phyloP scores from a whole-genome alignment of 2,888 invertebrate species.

The Buathra laborator region DNA sequence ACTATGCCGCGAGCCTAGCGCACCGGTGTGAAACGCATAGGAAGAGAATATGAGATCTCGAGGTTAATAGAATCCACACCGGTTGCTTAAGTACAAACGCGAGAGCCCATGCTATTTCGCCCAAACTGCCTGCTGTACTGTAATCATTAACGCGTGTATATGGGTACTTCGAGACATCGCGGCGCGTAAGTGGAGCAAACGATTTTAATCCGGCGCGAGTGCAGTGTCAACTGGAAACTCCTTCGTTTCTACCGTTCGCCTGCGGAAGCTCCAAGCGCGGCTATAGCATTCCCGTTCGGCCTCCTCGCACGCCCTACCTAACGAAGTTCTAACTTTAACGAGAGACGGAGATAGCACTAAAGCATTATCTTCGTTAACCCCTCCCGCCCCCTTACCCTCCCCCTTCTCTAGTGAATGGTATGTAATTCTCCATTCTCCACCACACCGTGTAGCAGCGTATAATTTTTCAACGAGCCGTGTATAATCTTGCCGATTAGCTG shows the following conservation, averaged over 20 bases:
- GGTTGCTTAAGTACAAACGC: slow-evolving; percentile 51
- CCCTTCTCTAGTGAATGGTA: slow-evolving; percentile 7
- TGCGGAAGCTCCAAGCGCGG: neutral
- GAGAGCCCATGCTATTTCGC: slow-evolving; percentile 22
- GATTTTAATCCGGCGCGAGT: slow-evolving; percentile 58
- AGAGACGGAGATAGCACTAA: neutral
- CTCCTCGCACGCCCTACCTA: slow-evolving; percentile 1
- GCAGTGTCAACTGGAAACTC: slow-evolving; percentile 59
- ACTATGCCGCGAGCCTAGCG: neutral
- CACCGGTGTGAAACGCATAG: neutral
- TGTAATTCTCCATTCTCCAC: slow-evolving; percentile 49
- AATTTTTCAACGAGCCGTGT: slow-evolving; percentile 66
- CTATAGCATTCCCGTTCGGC: slow-evolving; percentile 6
- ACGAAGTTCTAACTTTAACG: slow-evolving; percentile 54
- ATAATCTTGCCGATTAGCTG: slow-evolving; percentile 61
- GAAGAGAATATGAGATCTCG: slow-evolving; percentile 22
- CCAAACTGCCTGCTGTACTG: slow-evolving; percentile 33
- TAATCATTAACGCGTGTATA: slow-evolving; percentile 62
- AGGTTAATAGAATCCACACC: slow-evolving; percentile 47
- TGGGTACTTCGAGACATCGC: slow-evolving; percentile 39
- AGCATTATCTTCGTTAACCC: slow-evolving; percentile 19
- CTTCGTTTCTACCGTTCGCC: slow-evolving; percentile 37
- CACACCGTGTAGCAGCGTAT: slow-evolving; percentile 10
- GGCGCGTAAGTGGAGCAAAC: slow-evolving; percentile 55
- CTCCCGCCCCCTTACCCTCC: neutral